Evolutionary conservation across 2,113 vertebrate genomes (phyloP).

Genomic region (Natator depressus): DNA sequence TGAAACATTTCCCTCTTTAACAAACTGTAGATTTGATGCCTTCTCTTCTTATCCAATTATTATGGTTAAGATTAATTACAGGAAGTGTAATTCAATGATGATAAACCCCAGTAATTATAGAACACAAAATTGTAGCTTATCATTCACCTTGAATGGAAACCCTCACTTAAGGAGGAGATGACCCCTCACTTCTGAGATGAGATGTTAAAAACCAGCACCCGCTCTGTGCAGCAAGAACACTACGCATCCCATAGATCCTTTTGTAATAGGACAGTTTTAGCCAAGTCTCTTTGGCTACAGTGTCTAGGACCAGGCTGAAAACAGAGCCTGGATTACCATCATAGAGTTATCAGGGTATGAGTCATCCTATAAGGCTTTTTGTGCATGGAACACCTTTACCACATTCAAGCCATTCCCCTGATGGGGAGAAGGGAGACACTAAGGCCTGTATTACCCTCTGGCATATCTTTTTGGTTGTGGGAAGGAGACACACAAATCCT

Average conservation of each 20-base stretch:
- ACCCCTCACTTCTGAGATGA: neutral
- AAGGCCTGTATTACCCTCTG: neutral
- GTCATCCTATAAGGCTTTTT: neutral
- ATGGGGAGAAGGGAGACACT: neutral
- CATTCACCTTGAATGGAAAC: neutral
- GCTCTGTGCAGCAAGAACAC: neutral
- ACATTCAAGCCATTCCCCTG: neutral
- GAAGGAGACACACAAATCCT: neutral
- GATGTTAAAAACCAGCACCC: neutral
- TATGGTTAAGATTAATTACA: neutral
- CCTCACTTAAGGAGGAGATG: neutral
- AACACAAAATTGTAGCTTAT: neutral
- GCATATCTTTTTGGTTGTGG: neutral
- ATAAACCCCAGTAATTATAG: neutral
- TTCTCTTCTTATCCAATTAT: neutral
- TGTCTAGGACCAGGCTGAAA: neutral
- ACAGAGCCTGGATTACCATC: neutral
- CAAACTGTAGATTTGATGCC: neutral
- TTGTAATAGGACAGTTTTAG: neutral
- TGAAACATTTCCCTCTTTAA: neutral
- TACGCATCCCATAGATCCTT: neutral
- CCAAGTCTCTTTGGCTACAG: neutral
- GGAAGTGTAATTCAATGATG: neutral
- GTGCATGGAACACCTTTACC: rapidly evolving
- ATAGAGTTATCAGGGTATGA: neutral